phyloP scores from a whole-genome alignment of 1,140 invertebrate species.

The Littorina saxatilis region DNA sequence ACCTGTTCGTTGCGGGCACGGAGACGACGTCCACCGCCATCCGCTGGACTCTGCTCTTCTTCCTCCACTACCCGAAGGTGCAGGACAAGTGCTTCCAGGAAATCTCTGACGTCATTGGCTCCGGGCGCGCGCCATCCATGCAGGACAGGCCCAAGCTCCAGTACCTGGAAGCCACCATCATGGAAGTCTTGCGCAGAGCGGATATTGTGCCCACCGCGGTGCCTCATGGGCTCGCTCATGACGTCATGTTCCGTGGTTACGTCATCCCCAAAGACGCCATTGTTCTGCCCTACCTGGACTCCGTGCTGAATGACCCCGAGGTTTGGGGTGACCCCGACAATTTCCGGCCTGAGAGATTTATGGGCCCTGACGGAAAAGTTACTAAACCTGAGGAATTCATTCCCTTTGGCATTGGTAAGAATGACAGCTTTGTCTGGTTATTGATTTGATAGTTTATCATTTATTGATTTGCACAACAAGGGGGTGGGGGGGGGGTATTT shows the following conservation, averaged over 20 bases:
- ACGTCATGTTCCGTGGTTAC: constrained; percentile 64
- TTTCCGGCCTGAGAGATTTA: constrained; percentile 82
- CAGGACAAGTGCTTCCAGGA: constrained; percentile 90
- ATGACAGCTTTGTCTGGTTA: too few species aligned
- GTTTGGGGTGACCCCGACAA: constrained; percentile 82
- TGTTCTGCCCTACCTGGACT: constrained; percentile 67
- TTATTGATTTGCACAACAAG: too few species aligned
- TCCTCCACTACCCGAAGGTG: constrained; percentile 84
- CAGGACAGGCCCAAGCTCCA: constrained; percentile 46
- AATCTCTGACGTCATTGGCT: constrained; percentile 79
- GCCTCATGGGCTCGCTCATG: constrained; percentile 56
- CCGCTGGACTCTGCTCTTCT: constrained; percentile 89
- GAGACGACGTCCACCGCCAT: constrained; percentile 84
- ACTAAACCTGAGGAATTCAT: constrained; percentile 44
- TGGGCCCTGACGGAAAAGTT: constrained; percentile 59
- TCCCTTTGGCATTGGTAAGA: constrained; percentile 54
- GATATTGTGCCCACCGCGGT: constrained; percentile 67
- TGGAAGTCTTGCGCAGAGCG: constrained; percentile 45
- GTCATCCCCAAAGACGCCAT: constrained; percentile 66
- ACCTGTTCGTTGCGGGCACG: not conserved
- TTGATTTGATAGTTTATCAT: too few species aligned
- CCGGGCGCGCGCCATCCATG: constrained; percentile 34
- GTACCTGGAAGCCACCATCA: constrained; percentile 55
- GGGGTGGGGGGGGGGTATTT: too few species aligned
- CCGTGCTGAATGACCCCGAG: constrained; percentile 64